Conservation (phyloP, 2,888 invertebrate species). For the Pyrrhopygopsis socrates region DNA sequence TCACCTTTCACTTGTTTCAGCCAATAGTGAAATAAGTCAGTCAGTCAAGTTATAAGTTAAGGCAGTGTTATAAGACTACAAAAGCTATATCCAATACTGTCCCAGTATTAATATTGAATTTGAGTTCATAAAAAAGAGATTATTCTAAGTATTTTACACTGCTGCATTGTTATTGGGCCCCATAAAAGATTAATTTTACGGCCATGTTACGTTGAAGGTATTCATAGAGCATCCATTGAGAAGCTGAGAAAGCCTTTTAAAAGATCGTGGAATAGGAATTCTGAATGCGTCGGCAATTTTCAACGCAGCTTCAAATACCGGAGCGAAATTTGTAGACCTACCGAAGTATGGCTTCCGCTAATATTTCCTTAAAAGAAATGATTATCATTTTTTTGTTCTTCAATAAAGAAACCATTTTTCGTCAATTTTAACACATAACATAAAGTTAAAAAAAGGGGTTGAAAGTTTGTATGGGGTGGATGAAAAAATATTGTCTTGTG, state of each 20-base stretch:
- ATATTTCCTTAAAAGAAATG: constrained; percentile 6
- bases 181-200: constrained; percentile 89
- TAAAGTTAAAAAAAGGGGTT: too few relatives aligned
- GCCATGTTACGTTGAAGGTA: constrained; percentile 85
- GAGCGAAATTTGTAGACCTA: constrained; percentile 52
- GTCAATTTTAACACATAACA: not conserved
- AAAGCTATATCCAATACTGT: too few relatives aligned
- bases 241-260: constrained; percentile 90
- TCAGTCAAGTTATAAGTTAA: too few relatives aligned
- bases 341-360: constrained; percentile 11
- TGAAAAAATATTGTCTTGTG: too few relatives aligned
- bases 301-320: constrained; percentile 80
- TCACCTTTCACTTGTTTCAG: too few relatives aligned
- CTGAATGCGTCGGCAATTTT: constrained; percentile 87
- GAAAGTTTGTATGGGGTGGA: too few relatives aligned
- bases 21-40: too few relatives aligned
- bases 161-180: constrained; percentile 45
- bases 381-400: not conserved
- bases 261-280: constrained; percentile 88
- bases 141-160: constrained; percentile 3
- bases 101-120: too few relatives aligned
- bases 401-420: not conserved
- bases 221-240: constrained; percentile 92
- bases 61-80: too few relatives aligned
- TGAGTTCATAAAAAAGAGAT: too few relatives aligned